Evolutionary conservation across 2,113 vertebrate genomes (phyloP).

Genomic region (Uria aalge): DNA sequence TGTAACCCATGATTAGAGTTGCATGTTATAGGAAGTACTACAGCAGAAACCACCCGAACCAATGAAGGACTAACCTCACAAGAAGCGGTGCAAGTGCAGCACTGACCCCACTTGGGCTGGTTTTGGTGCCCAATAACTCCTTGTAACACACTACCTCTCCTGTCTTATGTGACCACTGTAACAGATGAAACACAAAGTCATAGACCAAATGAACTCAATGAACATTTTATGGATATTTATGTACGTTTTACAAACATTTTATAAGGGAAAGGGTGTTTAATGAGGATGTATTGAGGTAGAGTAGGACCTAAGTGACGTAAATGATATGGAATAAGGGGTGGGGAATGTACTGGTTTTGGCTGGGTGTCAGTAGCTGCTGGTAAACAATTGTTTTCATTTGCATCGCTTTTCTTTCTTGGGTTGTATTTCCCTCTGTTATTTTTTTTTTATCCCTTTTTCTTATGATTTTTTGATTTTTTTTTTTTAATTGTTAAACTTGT

Average conservation of each 20-base stretch:
- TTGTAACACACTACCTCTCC: not conserved
- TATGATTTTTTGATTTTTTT: not conserved
- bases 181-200: not conserved
- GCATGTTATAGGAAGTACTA: not conserved
- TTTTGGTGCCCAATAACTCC: not conserved
- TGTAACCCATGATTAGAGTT: not conserved
- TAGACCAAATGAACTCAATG: not conserved
- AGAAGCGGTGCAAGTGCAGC: not conserved
- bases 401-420: not conserved
- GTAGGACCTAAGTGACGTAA: not conserved
- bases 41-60: not conserved
- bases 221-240: not conserved
- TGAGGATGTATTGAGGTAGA: not conserved
- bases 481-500: not conserved
- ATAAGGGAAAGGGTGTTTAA: not conserved
- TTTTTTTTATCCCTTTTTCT: not conserved
- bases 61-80: not conserved
- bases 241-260: not conserved
- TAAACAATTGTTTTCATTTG: not conserved
- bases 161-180: not conserved
- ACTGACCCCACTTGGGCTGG: not conserved
- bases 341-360: not conserved
- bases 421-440: not conserved
- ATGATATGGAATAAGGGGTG: not conserved
- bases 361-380: accelerated